phyloP scores from a whole-genome alignment of 2,797 vertebrate species.

The Schizopygopsis malacanthus region DNA sequence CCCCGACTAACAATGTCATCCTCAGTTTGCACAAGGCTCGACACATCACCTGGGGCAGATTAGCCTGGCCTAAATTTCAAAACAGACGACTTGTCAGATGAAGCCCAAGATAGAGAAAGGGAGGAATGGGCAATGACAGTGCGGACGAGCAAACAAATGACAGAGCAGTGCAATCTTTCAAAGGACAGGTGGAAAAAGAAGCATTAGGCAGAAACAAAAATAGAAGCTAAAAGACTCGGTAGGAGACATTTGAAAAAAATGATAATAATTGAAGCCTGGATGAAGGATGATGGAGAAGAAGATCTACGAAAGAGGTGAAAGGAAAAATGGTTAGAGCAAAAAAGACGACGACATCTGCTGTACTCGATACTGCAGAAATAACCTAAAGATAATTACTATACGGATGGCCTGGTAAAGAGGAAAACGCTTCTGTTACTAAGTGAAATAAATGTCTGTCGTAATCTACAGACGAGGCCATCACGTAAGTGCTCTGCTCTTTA shows the following conservation, averaged over 20 bases:
- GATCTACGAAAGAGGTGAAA: conserved; percentile 27
- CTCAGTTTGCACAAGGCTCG: conserved; percentile 60
- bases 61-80: conserved; percentile 71
- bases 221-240: not conserved
- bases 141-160: conserved; percentile 64
- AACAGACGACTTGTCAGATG: conserved; percentile 67
- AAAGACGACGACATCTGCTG: conserved; percentile 37
- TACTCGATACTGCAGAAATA: conserved; percentile 58
- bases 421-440: conserved; percentile 28
- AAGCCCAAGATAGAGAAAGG: conserved; percentile 54
- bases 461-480: conserved; percentile 11
- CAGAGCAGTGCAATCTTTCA: conserved; percentile 41
- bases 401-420: conserved; percentile 12
- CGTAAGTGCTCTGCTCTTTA: conserved; percentile 31
- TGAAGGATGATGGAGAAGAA: not conserved
- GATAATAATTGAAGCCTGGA: not conserved
- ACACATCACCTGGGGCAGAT: conserved; percentile 69
- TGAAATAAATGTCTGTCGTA: conserved; percentile 40
- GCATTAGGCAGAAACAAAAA: conserved; percentile 25
- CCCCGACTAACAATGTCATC: conserved; percentile 57
- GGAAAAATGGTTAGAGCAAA: not conserved
- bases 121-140: conserved; percentile 62
- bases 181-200: conserved; percentile 47
- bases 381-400: conserved; percentile 56
- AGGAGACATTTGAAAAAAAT: too few species aligned